Evolutionary conservation across 2,797 vertebrate species (phyloP).

Genomic region (Leptatherina wallacei): DNA sequence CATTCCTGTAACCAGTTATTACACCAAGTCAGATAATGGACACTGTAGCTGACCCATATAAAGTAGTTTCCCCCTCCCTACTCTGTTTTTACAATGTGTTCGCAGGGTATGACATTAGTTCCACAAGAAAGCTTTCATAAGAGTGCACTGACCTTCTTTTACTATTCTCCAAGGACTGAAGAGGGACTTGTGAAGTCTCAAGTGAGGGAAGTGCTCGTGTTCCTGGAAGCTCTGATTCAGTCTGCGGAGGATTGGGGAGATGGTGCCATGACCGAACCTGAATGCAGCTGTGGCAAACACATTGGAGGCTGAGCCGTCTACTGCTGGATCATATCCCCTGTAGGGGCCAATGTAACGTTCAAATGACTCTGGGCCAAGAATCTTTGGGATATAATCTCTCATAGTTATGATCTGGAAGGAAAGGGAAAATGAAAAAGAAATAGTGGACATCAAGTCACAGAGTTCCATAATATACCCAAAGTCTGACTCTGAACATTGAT

Average conservation of each 20-base stretch:
- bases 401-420: slow-evolving; percentile 89
- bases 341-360: slow-evolving; percentile 86
- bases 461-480: not conserved
- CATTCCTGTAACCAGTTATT: slow-evolving; percentile 9
- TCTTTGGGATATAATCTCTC: slow-evolving; percentile 93
- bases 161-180: slow-evolving; percentile 95
- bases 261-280: slow-evolving; percentile 92
- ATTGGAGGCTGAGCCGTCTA: slow-evolving; percentile 90
- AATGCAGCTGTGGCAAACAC: slow-evolving; percentile 95
- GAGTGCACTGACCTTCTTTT: slow-evolving; percentile 86
- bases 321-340: slow-evolving; percentile 83
- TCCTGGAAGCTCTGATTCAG: slow-evolving; percentile 87
- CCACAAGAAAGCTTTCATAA: slow-evolving; percentile 17
- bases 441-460: not conserved
- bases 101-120: slow-evolving; percentile 21
- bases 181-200: slow-evolving; percentile 87
- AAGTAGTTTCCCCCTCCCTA: not conserved
- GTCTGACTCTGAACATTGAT: not conserved
- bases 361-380: slow-evolving; percentile 88
- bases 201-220: slow-evolving; percentile 78
- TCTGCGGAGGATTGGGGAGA: slow-evolving; percentile 83
- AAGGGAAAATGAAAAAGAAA: not conserved
- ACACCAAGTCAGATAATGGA: not conserved
- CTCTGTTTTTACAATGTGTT: not conserved
- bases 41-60: slow-evolving; percentile 41